Percentiles rank a stretch among this genome's conserved stretches.
Conservation (phyloP, 2,113 vertebrate genomes). For the Urocynchramus pylzowi region DNA sequence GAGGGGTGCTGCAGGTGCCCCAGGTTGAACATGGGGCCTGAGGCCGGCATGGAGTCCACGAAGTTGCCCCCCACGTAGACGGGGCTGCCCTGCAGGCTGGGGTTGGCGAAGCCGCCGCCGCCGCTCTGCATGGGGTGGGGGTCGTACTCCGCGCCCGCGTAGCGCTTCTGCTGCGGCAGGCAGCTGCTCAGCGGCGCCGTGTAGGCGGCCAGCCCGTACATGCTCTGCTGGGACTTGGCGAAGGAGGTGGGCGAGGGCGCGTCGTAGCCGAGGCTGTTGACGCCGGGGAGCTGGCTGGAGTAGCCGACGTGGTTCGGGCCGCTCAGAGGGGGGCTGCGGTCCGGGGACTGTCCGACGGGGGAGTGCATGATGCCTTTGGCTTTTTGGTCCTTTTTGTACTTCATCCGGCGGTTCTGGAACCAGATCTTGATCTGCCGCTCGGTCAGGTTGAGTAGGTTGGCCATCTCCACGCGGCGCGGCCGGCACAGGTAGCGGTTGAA, state of each 20-base stretch:
- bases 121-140: conserved; percentile 94
- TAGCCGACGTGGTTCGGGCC: conserved; percentile 91
- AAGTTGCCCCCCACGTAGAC: conserved; percentile 98
- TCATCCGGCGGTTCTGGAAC: conserved; percentile 99
- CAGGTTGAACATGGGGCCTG: conserved; percentile 98
- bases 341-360: conserved; percentile 94
- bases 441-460: conserved; percentile 95
- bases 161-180: conserved; percentile 96
- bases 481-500: conserved; percentile 98
- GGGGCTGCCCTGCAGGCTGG: conserved; percentile 96
- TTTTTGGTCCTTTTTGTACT: conserved; percentile 99
- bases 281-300: conserved; percentile 88
- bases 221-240: conserved; percentile 96
- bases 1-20: conserved; percentile 97
- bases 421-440: conserved; percentile 99
- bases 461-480: conserved; percentile 96
- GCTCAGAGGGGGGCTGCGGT: conserved; percentile 92
- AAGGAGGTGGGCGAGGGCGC: conserved; percentile 95
- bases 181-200: conserved; percentile 96
- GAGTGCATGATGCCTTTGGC: conserved; percentile 98
- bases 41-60: conserved; percentile 99
- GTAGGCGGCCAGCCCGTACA: conserved; percentile 98
- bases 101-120: conserved; percentile 89
- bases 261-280: conserved; percentile 90
- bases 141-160: conserved; percentile 93